phyloP scores from a whole-genome alignment of 2,797 vertebrate genomes.

The Intellagama lesueurii region DNA sequence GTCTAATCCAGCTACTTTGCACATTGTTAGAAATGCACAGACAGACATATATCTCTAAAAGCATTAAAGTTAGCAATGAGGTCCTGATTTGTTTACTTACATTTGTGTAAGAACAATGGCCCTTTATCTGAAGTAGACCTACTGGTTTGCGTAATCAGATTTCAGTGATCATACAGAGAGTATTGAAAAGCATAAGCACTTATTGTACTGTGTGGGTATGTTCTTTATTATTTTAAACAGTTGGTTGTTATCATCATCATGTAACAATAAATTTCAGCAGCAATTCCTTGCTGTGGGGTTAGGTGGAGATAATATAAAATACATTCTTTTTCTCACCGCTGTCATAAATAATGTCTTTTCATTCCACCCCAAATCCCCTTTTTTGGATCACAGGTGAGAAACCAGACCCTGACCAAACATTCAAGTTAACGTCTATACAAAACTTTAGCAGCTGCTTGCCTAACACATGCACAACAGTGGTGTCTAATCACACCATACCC shows the following conservation, averaged over 20 bases:
- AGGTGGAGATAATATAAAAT: neutral
- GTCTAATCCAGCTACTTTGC: neutral
- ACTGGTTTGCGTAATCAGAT: too few species aligned
- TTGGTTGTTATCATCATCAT: neutral
- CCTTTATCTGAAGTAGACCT: too few species aligned
- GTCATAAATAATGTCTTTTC: neutral
- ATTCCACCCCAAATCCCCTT: neutral
- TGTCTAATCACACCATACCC: constrained; percentile 86
- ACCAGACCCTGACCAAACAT: constrained; percentile 97
- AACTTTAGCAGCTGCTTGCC: constrained; percentile 88
- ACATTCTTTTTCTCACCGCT: neutral
- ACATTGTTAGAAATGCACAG: neutral
- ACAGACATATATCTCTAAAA: neutral
- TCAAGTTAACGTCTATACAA: constrained; percentile 94
- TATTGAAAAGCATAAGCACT: too few species aligned
- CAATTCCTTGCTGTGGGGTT: neutral
- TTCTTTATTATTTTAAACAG: neutral
- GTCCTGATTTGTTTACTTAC: neutral
- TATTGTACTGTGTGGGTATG: too few species aligned
- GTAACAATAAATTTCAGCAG: neutral
- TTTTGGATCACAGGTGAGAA: constrained; percentile 87
- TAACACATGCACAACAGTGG: constrained; percentile 89
- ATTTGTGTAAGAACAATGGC: too few species aligned
- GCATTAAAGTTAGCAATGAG: neutral
- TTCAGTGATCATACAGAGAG: too few species aligned